These are phyloP conservation scores for Pachypanchax playfairii DNA, from an alignment of 2,113 vertebrate species.

Conservation along the genomic window DNA sequence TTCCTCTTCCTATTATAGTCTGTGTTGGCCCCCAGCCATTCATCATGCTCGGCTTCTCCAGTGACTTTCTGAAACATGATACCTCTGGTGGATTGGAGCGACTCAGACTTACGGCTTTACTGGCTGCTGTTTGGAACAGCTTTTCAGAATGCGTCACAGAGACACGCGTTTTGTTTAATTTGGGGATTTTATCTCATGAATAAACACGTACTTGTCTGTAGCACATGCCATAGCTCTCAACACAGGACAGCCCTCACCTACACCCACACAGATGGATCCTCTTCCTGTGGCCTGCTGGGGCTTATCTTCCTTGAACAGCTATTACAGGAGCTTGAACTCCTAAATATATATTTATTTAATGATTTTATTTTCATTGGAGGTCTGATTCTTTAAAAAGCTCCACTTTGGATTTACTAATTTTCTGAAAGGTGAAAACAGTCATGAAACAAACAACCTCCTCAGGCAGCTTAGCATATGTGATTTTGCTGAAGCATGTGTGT, in stretches of 20 bases:
- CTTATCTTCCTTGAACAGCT: conserved; percentile 53
- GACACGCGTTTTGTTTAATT: conserved; percentile 26
- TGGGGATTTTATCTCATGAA: conserved; percentile 27
- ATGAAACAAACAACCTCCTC: conserved; percentile 42
- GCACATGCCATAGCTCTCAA: conserved; percentile 62
- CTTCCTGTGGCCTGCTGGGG: conserved; percentile 51
- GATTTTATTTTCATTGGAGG: background rate
- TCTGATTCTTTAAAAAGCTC: conserved; percentile 53
- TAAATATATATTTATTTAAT: background rate
- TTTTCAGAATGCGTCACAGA: conserved; percentile 19
- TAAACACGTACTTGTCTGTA: background rate
- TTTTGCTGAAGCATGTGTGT: conserved; percentile 15
- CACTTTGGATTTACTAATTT: conserved; percentile 51
- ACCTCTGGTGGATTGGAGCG: too few species aligned
- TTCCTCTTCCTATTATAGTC: conserved; percentile 60
- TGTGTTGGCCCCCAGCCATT: conserved; percentile 42
- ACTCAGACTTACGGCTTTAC: too few species aligned
- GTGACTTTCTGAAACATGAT: conserved; percentile 58
- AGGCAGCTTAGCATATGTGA: conserved; percentile 38
- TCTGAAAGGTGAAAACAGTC: conserved; percentile 45
- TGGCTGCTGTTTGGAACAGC: conserved; percentile 19
- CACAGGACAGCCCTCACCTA: conserved; percentile 59
- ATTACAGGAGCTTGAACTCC: conserved; percentile 34
- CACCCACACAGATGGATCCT: conserved; percentile 79
- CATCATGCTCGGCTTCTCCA: conserved; percentile 43